These are phyloP conservation scores for Orgyia antiqua DNA, from an alignment of 2,888 invertebrate genomes.

Conservation along the genomic window DNA sequence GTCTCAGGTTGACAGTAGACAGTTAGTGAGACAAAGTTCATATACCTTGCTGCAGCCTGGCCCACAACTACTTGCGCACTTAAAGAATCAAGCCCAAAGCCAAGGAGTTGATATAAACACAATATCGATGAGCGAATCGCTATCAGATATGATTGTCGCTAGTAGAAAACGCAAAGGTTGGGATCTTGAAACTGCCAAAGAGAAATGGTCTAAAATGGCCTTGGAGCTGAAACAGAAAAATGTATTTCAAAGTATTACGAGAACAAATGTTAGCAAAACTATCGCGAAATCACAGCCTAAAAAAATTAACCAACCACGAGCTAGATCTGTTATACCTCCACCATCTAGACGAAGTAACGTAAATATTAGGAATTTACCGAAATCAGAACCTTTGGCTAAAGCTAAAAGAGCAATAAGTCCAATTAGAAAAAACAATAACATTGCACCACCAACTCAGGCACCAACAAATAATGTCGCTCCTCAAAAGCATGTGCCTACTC, in stretches of 20 bases:
- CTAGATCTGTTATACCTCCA: conserved; percentile 33
- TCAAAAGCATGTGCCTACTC: conserved; percentile 10
- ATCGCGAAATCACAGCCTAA: conserved; percentile 19
- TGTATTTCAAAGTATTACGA: conserved; percentile 7
- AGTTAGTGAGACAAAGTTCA: conserved; percentile 84
- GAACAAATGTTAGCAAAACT: conserved; percentile 10
- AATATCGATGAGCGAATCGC: conserved; percentile 74
- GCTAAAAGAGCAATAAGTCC: conserved; percentile 34
- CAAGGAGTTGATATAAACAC: conserved; percentile 65
- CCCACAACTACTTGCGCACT: conserved; percentile 82
- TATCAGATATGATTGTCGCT: conserved; percentile 47
- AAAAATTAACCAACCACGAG: conserved; percentile 25
- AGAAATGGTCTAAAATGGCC: conserved; percentile 73
- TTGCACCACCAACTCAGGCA: conserved; percentile 27
- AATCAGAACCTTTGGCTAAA: conserved; percentile 42
- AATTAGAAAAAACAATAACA: conserved; percentile 25
- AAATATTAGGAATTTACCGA: conserved; percentile 30
- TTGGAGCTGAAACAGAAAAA: conserved; percentile 50
- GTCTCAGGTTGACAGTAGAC: conserved; percentile 31
- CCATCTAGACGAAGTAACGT: conserved; percentile 28
- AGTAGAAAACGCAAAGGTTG: conserved; percentile 64
- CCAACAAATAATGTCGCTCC: conserved; percentile 9
- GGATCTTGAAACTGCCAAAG: conserved; percentile 68
- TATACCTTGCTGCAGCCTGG: conserved; percentile 88
- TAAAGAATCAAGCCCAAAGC: conserved; percentile 70